Evolutionary conservation across 2,797 vertebrate species (phyloP), one percentile per base, ranked within the genome.

Genomic region (Myripristis murdjan): DNA sequence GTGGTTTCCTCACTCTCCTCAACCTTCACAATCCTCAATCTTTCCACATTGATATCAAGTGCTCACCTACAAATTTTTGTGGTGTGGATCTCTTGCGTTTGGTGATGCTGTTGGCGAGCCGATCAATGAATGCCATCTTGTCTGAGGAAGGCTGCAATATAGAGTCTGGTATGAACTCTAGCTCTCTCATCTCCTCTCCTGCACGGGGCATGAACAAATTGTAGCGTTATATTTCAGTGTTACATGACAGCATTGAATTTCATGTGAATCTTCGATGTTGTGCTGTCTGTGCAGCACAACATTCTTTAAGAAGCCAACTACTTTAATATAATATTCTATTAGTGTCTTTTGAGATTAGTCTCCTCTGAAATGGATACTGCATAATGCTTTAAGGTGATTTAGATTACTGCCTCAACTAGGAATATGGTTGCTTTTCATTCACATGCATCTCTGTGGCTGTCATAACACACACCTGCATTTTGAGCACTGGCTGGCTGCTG

Each of bases 11-110:
- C 55, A 49, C 33, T 79, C 79, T 79, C 76, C 66, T 77, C 63
- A 71, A 69, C 52, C 64, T n/a, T 60, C 55, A 49, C 33, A 77
- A 77, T 79, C 76, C 66, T 77, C 63, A 71, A 69, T 49, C 64
- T 73, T 28, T 77, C 83, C 81, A 81, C 76, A 83, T 59, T 70
- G 70, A 79, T 62, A 77, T 63, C 63, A 87, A 86, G 79, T 90
- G 91, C 92, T 93, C 88, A 99, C 97, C 97, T 91, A 98, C 94
- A 88, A 99, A 98, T 91, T 97, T 98, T 94, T 99, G 97, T 58
- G 97, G 97, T 55, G 96, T 98, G 70, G 96, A 98, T 74, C 97
- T 96, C 89, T 99, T 99, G 90, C 98, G 95, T 90, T 99, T 99
- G 93, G 98, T 97, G 91, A 98, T 96, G 95, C 95, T 98, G 91